Percentiles rank a stretch among this genome's conserved stretches.
These are phyloP conservation scores for Volucella inflata DNA, from an alignment of 2,888 invertebrate species.

Conservation along the genomic window DNA sequence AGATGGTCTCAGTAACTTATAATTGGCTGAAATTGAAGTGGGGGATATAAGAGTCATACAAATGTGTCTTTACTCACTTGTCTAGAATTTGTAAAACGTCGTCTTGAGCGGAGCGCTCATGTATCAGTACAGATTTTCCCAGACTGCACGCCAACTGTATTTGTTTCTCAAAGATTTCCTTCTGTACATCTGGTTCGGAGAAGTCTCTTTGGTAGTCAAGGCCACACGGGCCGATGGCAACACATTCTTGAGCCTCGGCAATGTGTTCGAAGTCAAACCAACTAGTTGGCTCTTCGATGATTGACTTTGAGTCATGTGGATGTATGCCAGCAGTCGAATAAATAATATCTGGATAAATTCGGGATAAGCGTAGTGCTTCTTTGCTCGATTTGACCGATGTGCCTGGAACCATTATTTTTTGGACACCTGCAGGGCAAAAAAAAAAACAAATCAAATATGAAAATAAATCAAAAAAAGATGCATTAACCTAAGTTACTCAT, in stretches of 20 bases:
- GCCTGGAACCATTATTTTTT: slow-evolving; percentile 97
- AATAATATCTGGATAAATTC: slow-evolving; percentile 94
- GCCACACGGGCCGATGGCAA: slow-evolving; percentile 97
- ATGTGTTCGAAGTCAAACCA: slow-evolving; percentile 92
- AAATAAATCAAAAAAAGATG: neutral
- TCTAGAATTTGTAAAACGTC: slow-evolving; percentile 90
- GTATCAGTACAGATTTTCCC: slow-evolving; percentile 94
- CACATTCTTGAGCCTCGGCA: slow-evolving; percentile 93
- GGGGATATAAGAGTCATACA: neutral
- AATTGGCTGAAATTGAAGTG: slow-evolving; percentile 47
- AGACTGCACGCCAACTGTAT: slow-evolving; percentile 93
- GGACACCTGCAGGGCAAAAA: slow-evolving; percentile 87
- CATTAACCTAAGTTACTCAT: neutral
- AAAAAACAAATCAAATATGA: slow-evolving; percentile 17
- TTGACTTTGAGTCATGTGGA: slow-evolving; percentile 96
- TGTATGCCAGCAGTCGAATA: slow-evolving; percentile 97
- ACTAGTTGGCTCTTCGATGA: slow-evolving; percentile 87
- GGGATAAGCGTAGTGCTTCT: slow-evolving; percentile 94
- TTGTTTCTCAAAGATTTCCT: slow-evolving; percentile 94
- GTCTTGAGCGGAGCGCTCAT: slow-evolving; percentile 95
- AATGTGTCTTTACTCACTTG: slow-evolving; percentile 82
- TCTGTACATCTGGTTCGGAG: slow-evolving; percentile 94
- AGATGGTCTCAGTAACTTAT: slow-evolving; percentile 3
- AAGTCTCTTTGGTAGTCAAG: slow-evolving; percentile 97
- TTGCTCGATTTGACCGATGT: slow-evolving; percentile 95